A percentile compares a stretch with the other conserved stretches of the same genome.
Evolutionary conservation across 2,113 vertebrate species (phyloP).

Genomic region (Ameiurus melas): DNA sequence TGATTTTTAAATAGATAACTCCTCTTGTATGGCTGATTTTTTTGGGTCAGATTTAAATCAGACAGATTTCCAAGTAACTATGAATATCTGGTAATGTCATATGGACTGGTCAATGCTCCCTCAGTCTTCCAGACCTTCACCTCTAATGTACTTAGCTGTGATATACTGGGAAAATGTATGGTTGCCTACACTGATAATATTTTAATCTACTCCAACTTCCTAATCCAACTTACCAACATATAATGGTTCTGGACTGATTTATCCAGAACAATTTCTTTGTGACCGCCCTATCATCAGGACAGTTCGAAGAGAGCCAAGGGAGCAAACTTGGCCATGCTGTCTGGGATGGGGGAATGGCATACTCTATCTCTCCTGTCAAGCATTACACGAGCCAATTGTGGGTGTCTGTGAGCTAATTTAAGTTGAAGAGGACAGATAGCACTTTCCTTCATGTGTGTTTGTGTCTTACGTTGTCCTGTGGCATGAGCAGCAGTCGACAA

Average conservation of each 20-base stretch:
- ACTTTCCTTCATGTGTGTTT: background rate
- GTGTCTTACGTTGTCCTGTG: background rate
- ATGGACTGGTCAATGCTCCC: background rate
- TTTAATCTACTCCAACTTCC: background rate
- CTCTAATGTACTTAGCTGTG: background rate
- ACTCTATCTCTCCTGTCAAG: background rate
- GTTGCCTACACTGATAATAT: background rate
- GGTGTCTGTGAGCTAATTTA: background rate
- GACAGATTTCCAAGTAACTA: background rate
- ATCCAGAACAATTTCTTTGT: background rate
- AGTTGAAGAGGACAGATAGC: background rate
- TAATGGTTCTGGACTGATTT: background rate
- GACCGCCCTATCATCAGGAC: background rate
- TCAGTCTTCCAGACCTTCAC: background rate
- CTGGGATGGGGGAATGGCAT: background rate
- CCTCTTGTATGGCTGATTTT: background rate
- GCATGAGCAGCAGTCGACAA: background rate
- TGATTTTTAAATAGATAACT: background rate
- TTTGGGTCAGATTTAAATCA: background rate
- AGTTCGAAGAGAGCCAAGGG: background rate
- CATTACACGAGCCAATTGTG: no score
- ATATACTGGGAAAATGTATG: background rate
- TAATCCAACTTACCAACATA: background rate
- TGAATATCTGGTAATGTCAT: background rate
- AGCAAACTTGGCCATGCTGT: background rate